A percentile compares a stretch with the other conserved stretches of the same genome.
These are phyloP conservation scores for Iguana delicatissima DNA, from an alignment of 2,797 vertebrate genomes.

Conservation along the genomic window DNA sequence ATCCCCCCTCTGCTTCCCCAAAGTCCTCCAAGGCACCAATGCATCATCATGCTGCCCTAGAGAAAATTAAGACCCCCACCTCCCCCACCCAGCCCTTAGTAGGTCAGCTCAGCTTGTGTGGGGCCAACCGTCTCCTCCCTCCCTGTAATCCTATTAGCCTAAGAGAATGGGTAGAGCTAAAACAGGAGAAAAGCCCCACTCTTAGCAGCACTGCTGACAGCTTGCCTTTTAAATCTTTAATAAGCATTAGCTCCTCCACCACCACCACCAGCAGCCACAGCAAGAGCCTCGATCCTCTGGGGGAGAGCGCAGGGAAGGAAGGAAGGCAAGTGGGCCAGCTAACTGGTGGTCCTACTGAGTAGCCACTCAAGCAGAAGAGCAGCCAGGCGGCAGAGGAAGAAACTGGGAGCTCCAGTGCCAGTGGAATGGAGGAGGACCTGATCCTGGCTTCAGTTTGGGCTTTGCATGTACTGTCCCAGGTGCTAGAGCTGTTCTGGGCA, in stretches of 20 bases:
- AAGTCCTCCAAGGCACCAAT: no score
- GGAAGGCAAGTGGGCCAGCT: not conserved
- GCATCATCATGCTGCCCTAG: no score
- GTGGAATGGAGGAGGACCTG: no score
- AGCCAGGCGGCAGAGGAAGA: not conserved
- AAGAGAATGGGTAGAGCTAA: conserved; percentile 63
- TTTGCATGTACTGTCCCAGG: no score
- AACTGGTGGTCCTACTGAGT: not conserved
- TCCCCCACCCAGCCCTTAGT: not conserved
- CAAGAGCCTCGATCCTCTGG: conserved; percentile 9
- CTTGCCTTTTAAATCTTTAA: conserved; percentile 69
- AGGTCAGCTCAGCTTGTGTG: conserved; percentile 22
- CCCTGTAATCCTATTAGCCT: conserved; percentile 68
- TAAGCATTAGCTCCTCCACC: conserved; percentile 42
- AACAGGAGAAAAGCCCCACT: conserved; percentile 65
- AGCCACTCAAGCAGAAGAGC: no score
- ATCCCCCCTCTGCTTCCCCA: not conserved
- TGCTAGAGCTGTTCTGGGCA: no score
- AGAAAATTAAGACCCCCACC: not conserved
- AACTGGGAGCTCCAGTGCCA: no score
- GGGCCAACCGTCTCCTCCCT: not conserved
- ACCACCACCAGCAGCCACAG: not conserved
- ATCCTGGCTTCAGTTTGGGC: no score
- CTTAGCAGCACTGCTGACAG: conserved; percentile 44
- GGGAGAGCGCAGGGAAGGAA: not conserved